Conservation (phyloP, 2,113 vertebrate species). For the Alexandromys fortis region DNA sequence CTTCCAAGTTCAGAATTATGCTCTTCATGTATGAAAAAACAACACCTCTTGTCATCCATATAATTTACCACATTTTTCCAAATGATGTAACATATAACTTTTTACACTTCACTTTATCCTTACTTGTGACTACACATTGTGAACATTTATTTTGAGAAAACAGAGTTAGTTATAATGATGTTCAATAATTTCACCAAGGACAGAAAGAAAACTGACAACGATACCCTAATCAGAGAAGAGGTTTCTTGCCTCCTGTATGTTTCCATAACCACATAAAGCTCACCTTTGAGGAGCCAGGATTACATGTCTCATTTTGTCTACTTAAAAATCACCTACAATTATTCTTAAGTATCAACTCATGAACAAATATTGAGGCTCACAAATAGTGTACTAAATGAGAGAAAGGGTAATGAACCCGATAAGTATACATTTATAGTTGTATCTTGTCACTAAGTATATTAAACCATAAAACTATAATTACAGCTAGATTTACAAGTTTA, state of each 20-base stretch:
- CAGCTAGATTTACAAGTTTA: not conserved
- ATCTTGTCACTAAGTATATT: not conserved
- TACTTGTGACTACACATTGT: not conserved
- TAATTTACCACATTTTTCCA: constrained; percentile 49
- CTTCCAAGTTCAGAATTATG: constrained; percentile 27
- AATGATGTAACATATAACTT: not conserved
- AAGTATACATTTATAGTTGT: not conserved
- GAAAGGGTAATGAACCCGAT: not conserved
- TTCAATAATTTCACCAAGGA: not conserved
- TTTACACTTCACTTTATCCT: constrained; percentile 20
- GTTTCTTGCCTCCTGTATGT: accelerated
- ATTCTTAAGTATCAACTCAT: not conserved
- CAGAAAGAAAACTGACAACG: not conserved
- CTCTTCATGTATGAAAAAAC: constrained; percentile 38
- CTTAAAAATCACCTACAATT: not conserved
- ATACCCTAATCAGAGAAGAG: not conserved
- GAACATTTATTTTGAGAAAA: constrained; percentile 15
- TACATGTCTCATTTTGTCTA: not conserved
- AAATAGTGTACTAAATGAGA: not conserved
- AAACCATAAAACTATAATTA: not conserved
- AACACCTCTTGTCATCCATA: constrained; percentile 19
- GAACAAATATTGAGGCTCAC: not conserved
- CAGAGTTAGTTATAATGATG: not conserved
- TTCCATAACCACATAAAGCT: not conserved
- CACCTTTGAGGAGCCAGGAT: not conserved